Evolutionary conservation across 2,797 vertebrate genomes (phyloP), one percentile per base, ranked within the genome.

Genomic region (Falco peregrinus): DNA sequence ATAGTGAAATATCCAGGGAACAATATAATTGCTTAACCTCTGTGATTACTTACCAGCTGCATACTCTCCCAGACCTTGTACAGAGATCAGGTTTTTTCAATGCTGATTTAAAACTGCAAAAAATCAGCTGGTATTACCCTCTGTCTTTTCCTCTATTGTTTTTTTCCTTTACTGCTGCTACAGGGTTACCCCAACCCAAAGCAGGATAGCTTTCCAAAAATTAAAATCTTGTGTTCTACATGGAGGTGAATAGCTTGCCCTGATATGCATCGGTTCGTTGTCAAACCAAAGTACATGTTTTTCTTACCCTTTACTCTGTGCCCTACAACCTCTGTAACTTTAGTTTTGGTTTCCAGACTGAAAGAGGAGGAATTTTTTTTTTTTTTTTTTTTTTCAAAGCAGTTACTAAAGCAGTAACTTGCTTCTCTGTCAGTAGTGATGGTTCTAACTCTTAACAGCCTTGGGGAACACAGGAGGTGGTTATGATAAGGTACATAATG

Each of bases 151-250:
- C 16, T 9, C 43, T n/a, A 4, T 54, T n/a, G 5, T 69, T 75
- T 84, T 68, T 6, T 11, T 51, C 2, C 1, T 64, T 11, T 39
- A 77, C 77, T 68, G 41, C 16, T 81, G 6, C 64, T 57, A 12
- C 16, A 33, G 60, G 37, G 54, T 71, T 70, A 56, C 6, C 17
- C 19, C 33, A 87, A 37, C 15, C 4, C 48, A 81, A 76, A 89
- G 26, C 17, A 50, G 11, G 16, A 50, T 25, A 51, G 15, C 45
- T 88, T 69, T 74, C 24, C 6, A 54, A 35, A 76, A 79, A 37
- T 25, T 16, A 85, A 61, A 53, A 48, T 61, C 16, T 69, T 45
- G 10, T 0, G 0, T 75, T 89, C 25, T 87, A 9, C 14, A 2
- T 51, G 20, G 43, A 79, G 22, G 21, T 26, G 25, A 51, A 41